phyloP scores from a whole-genome alignment of 1,140 invertebrate genomes.

The Drosophila serrata region DNA sequence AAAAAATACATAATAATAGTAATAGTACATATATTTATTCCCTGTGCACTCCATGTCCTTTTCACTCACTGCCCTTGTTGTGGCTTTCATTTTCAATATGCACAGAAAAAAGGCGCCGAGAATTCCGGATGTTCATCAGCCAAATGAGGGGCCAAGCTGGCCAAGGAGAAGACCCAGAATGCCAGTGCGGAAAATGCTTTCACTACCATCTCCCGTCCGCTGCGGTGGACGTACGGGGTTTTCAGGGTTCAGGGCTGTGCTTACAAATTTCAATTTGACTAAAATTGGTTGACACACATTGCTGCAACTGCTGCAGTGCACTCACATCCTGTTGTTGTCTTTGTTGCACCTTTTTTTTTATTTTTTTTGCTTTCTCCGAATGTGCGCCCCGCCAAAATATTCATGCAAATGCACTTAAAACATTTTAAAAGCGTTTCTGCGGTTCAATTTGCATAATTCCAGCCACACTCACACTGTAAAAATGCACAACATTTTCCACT shows the following conservation, averaged over 20 bases:
- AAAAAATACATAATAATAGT: background rate
- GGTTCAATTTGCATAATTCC: slow-evolving; percentile 84
- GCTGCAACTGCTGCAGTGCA: slow-evolving; percentile 63
- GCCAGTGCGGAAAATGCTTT: slow-evolving; percentile 38
- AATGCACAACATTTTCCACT: slow-evolving; percentile 83
- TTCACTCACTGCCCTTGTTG: slow-evolving; percentile 48
- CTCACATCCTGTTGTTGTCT: slow-evolving; percentile 17
- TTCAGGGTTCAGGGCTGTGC: slow-evolving; percentile 50
- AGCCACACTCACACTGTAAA: slow-evolving; percentile 74
- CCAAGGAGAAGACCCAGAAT: slow-evolving; percentile 16
- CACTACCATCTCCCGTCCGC: slow-evolving; percentile 24
- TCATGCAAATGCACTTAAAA: slow-evolving; percentile 84
- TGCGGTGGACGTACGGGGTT: slow-evolving; percentile 6
- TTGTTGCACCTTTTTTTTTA: slow-evolving; percentile 1
- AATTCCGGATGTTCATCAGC: slow-evolving; percentile 59
- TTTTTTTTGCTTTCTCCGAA: slow-evolving; percentile 2
- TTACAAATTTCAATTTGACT: slow-evolving; percentile 79
- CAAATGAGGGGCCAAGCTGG: slow-evolving; percentile 56
- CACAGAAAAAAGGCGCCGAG: slow-evolving; percentile 32
- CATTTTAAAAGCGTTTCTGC: slow-evolving; percentile 83
- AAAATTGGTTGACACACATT: slow-evolving; percentile 83
- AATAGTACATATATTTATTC: slow-evolving; percentile 10
- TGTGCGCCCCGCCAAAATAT: slow-evolving; percentile 66
- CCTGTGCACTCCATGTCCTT: slow-evolving; percentile 17
- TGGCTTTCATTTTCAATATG: slow-evolving; percentile 59